Evolutionary conservation across 2,888 invertebrate species (phyloP).

Genomic region (Microctonus brassicae): DNA sequence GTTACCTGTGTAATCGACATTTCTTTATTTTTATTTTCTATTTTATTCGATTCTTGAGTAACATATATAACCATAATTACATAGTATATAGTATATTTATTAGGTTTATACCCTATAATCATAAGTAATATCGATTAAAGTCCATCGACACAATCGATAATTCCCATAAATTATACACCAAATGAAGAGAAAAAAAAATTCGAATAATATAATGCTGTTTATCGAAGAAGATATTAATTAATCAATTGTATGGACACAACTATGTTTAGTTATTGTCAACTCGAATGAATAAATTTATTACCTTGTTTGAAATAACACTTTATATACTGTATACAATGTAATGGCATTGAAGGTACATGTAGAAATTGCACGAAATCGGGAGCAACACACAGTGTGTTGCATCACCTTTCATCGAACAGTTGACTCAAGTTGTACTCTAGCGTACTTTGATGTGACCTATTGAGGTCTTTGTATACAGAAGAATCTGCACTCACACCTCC

Average conservation of each 20-base stretch:
- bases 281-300: too few relatives aligned
- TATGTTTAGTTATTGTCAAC: too few relatives aligned
- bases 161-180: too few relatives aligned
- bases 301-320: not conserved
- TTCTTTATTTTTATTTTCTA: not conserved
- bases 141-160: too few relatives aligned
- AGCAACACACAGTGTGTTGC: constrained; percentile 24
- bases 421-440: constrained; percentile 33
- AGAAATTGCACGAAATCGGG: constrained; percentile 18
- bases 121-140: too few relatives aligned
- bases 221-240: too few relatives aligned
- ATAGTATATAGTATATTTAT: too few relatives aligned
- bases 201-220: too few relatives aligned
- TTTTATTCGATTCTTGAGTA: not conserved
- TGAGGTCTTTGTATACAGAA: constrained; percentile 32
- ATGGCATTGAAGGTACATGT: not conserved
- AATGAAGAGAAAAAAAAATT: too few relatives aligned
- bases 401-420: constrained; percentile 39
- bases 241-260: too few relatives aligned
- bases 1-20: not conserved
- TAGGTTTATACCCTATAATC: too few relatives aligned
- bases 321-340: not conserved
- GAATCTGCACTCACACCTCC: constrained; percentile 29
- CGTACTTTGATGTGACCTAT: constrained; percentile 39
- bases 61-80: not conserved